These are phyloP conservation scores for Exephanes ischioxanthus DNA, from an alignment of 2,888 invertebrate species.

Conservation along the genomic window DNA sequence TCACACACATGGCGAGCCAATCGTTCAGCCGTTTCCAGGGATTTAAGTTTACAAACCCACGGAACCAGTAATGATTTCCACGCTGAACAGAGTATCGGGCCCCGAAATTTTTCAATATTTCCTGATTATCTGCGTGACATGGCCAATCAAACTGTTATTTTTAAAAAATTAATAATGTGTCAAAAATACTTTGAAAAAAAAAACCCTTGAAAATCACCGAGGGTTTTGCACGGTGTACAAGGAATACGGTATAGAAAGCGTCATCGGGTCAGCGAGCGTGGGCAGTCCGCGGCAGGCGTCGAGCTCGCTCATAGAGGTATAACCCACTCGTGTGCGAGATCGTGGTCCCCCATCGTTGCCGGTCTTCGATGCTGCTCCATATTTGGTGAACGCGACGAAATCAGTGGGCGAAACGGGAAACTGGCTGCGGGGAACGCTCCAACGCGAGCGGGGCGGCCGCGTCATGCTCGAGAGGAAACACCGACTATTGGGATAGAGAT, in stretches of 20 bases:
- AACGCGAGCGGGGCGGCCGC: conserved; percentile 67
- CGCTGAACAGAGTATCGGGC: too few relatives aligned
- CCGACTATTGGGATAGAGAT: conserved; percentile 2
- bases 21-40: too few relatives aligned
- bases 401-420: conserved; percentile 80
- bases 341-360: conserved; percentile 24
- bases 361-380: conserved; percentile 75
- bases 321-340: conserved; percentile 63
- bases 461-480: conserved; percentile 73
- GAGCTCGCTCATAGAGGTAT: conserved; percentile 37
- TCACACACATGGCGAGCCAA: too few relatives aligned
- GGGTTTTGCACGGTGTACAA: neutral
- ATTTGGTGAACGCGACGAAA: conserved; percentile 81
- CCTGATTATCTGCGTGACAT: too few relatives aligned
- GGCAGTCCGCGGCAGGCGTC: conserved; percentile 72
- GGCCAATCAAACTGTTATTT: neutral
- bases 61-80: too few relatives aligned
- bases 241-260: conserved; percentile 73
- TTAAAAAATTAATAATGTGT: neutral
- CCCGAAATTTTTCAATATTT: too few relatives aligned
- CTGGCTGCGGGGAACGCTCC: conserved; percentile 45
- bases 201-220: neutral
- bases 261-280: conserved; percentile 76
- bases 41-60: too few relatives aligned
- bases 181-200: too few relatives aligned